Evolutionary conservation across 2,113 vertebrate genomes (phyloP), one percentile per base, ranked within the genome.

Genomic region (Syngnathus typhle): DNA sequence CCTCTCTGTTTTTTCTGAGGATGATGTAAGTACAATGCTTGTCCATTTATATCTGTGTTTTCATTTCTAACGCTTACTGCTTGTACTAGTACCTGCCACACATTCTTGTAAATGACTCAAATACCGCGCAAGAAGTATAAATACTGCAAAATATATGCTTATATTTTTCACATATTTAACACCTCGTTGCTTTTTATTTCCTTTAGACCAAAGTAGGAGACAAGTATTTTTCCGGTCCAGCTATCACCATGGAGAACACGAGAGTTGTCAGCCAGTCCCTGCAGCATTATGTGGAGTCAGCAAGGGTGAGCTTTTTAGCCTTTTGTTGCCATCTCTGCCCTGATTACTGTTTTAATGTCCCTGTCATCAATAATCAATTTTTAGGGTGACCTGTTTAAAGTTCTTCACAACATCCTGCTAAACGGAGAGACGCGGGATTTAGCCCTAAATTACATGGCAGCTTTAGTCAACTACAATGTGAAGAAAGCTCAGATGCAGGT

Each of bases 401-500:
- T 95, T 74, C 91, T 99, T 8, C 97, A 99, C 58, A 98, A 94
- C 47, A 81, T 99, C 81, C 85, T 99, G 64, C 88, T 98, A 44
- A 98, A 98, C 0, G 95, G 97, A 44, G 97, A 98, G 80, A 98
- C 96, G 0, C 91, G 97, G 1, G 97, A 99, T 75, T 93, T 93
- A 0, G 96, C 97, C 49, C 94, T 99, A 0, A 84, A 89, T 81
- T 99, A 98, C 88, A 98, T 99, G 96, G 95, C 97, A 66, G 92
- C 95, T 78, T 37, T 98, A 41, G 95, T 99, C 83, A 98, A 97
- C 60, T 92, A 94, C 84, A 99, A 99, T 83, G 93, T 96, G 90
- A 98, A 98, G 79, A 99, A 99, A 84, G 94, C 97, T 0, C 97
- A 98, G 84, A 95, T 99, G 94, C 96, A 99, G 94, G 97, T 98